phyloP scores from a whole-genome alignment of 2,113 vertebrate species.

The Gadus chalcogrammus region DNA sequence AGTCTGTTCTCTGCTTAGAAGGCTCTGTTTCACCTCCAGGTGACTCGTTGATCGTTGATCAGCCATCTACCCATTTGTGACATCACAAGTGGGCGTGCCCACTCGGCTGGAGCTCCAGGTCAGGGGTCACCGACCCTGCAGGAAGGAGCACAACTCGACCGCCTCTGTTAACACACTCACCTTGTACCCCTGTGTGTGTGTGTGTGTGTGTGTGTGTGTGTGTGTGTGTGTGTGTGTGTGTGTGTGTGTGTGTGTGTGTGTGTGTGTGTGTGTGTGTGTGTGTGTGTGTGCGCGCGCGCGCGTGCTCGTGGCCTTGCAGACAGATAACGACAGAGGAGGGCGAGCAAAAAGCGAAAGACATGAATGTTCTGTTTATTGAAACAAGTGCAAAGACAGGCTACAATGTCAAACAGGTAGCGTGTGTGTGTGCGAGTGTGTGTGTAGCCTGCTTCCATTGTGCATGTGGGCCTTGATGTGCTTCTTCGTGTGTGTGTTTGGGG shows the following conservation, averaged over 20 bases:
- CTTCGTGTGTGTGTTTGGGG: conserved; percentile 9
- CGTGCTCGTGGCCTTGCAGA: conserved; percentile 51
- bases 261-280: conserved; percentile 7
- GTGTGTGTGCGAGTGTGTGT: conserved; percentile 17
- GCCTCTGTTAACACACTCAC: conserved; percentile 47
- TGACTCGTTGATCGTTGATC: no score
- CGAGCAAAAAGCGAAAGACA: conserved; percentile 74
- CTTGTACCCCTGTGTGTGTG: conserved; percentile 45
- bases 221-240: conserved; percentile 35
- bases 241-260: conserved; percentile 33
- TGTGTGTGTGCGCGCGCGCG: conserved; percentile 43
- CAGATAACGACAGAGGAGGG: conserved; percentile 75
- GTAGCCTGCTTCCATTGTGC: conserved; percentile 33
- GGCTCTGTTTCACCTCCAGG: no score
- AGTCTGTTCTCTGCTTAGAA: no score
- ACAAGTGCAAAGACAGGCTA: conserved; percentile 77
- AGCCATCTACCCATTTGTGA: no score
- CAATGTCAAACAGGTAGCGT: conserved; percentile 78
- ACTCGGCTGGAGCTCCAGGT: conserved; percentile 21
- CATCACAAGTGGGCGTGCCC: no score
- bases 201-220: conserved; percentile 44
- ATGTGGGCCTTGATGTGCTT: conserved; percentile 37
- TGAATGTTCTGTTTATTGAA: conserved; percentile 79
- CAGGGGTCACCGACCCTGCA: conserved; percentile 44
- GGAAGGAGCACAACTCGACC: conserved; percentile 54